Percentiles rank a stretch among this genome's conserved stretches.
Conservation (phyloP, 2,797 vertebrate species). For the Xenops minutus region DNA sequence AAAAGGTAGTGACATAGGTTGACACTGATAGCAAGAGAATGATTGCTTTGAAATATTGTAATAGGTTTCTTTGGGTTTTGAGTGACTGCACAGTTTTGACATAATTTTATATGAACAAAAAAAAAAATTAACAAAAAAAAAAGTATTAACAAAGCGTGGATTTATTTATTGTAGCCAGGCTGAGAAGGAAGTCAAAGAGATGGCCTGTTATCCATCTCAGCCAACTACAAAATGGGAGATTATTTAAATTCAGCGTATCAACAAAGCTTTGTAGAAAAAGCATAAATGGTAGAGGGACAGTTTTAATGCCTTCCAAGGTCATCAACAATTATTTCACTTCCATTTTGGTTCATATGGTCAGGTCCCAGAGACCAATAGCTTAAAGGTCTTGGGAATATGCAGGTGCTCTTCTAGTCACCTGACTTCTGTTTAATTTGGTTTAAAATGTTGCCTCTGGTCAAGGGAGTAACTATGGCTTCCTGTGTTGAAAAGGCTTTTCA, state of each 20-base stretch:
- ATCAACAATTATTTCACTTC: neutral
- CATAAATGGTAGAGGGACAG: neutral
- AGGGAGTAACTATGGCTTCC: neutral
- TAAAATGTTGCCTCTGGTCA: conserved; percentile 30
- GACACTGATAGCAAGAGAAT: neutral
- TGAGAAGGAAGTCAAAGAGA: neutral
- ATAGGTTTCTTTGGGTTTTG: neutral
- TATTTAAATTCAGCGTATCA: neutral
- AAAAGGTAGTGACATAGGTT: neutral
- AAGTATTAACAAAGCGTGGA: neutral
- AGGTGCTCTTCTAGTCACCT: conserved; percentile 27
- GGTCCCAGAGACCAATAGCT: neutral
- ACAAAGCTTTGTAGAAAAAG: neutral
- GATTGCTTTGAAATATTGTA: neutral
- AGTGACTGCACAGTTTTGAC: neutral
- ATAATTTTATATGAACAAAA: neutral
- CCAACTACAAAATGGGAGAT: neutral
- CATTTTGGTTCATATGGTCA: neutral
- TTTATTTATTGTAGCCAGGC: neutral
- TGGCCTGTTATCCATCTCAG: neutral
- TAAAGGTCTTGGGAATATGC: neutral
- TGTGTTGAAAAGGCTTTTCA: conserved; percentile 43
- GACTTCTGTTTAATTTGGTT: conserved; percentile 42
- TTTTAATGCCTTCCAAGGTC: neutral
- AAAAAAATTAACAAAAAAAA: neutral